A percentile compares a stretch with the other conserved stretches of the same genome.
These are phyloP conservation scores for Drosophila aff. DNA, from an alignment of 1,140 invertebrate species.

Conservation along the genomic window DNA sequence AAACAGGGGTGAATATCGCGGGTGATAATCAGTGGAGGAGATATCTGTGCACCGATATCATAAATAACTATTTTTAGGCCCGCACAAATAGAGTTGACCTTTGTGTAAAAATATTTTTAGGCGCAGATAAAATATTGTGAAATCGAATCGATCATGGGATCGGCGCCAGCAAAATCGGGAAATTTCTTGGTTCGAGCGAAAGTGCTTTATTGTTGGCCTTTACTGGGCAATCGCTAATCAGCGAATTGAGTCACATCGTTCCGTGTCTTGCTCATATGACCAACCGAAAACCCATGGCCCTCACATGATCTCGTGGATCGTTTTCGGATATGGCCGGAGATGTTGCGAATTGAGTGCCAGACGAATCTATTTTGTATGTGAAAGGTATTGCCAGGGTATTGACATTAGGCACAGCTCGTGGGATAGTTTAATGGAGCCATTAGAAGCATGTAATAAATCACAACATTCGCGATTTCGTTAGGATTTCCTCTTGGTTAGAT, in stretches of 20 bases:
- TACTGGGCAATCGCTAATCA: slow-evolving; percentile 26
- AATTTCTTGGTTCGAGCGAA: slow-evolving; percentile 16
- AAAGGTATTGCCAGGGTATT: background rate
- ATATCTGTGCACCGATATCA: slow-evolving; percentile 5
- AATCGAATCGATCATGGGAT: slow-evolving; percentile 55
- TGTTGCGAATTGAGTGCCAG: slow-evolving; percentile 20
- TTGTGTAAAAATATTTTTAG: slow-evolving; percentile 38
- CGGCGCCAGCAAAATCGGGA: slow-evolving; percentile 2
- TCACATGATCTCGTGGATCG: slow-evolving; percentile 28
- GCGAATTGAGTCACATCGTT: slow-evolving; percentile 24
- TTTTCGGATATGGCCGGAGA: background rate
- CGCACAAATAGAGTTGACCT: slow-evolving; percentile 61
- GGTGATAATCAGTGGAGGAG: slow-evolving; percentile 28
- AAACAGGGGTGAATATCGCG: background rate
- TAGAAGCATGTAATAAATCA: background rate
- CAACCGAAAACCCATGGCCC: background rate
- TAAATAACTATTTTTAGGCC: slow-evolving; percentile 51
- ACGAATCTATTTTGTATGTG: slow-evolving; percentile 4
- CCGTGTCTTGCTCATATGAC: slow-evolving; percentile 33
- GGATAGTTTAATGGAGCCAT: background rate
- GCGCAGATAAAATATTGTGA: slow-evolving; percentile 51
- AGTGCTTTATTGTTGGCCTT: slow-evolving; percentile 36
- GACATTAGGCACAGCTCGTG: slow-evolving; percentile 1
- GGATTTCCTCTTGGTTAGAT: background rate
- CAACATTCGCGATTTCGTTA: background rate